phyloP scores from a whole-genome alignment of 1,140 invertebrate genomes.

The Drosophila persimilis region DNA sequence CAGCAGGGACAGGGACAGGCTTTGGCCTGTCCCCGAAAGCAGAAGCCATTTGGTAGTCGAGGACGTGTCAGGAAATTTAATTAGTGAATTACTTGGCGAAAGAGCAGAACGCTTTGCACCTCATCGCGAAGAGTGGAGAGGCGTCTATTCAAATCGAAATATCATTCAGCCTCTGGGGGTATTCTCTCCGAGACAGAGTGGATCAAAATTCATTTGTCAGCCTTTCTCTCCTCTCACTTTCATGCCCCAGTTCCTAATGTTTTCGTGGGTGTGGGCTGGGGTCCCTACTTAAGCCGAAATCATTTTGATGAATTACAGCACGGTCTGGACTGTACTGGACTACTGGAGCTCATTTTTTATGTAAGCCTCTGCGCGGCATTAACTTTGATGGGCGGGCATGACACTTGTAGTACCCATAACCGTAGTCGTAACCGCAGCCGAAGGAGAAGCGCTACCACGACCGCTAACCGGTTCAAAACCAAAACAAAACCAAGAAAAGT shows the following conservation, averaged over 20 bases:
- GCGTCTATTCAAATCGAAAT: slow-evolving; percentile 44
- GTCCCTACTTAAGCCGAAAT: slow-evolving; percentile 33
- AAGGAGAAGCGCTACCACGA: slow-evolving; percentile 15
- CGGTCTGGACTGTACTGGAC: slow-evolving; percentile 17
- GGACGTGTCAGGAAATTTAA: slow-evolving; percentile 73
- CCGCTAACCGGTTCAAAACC: slow-evolving; percentile 44
- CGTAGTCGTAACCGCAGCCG: too few species aligned
- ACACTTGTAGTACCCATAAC: slow-evolving; percentile 18
- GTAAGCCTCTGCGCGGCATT: slow-evolving; percentile 58
- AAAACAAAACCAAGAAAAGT: slow-evolving; percentile 45
- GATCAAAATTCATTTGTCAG: slow-evolving; percentile 66
- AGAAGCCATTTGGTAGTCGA: slow-evolving; percentile 20
- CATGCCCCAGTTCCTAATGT: slow-evolving; percentile 33
- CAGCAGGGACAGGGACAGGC: slow-evolving; percentile 1
- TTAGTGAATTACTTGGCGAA: slow-evolving; percentile 59
- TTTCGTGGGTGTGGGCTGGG: slow-evolving; percentile 25
- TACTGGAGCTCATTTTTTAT: slow-evolving; percentile 72
- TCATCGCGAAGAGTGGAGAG: slow-evolving; percentile 16
- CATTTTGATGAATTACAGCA: slow-evolving; percentile 70
- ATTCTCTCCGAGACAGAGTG: slow-evolving; percentile 10
- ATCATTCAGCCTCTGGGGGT: slow-evolving; percentile 31
- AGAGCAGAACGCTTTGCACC: slow-evolving; percentile 39
- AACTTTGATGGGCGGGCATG: slow-evolving; percentile 57
- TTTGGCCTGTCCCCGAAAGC: slow-evolving; percentile 1
- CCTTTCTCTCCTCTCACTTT: slow-evolving; percentile 24